Evolutionary conservation across 1,140 invertebrate genomes (phyloP).

Genomic region (Bombyx mori): DNA sequence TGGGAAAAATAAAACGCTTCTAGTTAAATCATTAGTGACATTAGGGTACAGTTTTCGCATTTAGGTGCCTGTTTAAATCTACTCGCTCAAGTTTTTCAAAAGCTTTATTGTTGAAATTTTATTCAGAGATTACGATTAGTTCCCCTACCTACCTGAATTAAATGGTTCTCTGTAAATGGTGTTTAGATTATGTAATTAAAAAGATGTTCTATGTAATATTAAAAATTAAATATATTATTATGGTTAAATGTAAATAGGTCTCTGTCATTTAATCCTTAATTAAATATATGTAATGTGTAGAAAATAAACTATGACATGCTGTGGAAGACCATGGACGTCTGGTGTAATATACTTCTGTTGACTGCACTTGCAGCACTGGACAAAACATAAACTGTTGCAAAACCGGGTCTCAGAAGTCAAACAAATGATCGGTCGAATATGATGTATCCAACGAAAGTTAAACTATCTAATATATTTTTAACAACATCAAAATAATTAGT

Average conservation of each 20-base stretch:
- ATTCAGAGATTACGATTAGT: slow-evolving; percentile 60
- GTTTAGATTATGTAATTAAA: slow-evolving; percentile 47
- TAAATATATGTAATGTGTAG: too few relatives aligned
- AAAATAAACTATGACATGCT: too few relatives aligned
- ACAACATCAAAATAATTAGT: too few relatives aligned
- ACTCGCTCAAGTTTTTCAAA: slow-evolving; percentile 60
- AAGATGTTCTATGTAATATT: slow-evolving; percentile 56
- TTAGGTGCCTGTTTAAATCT: slow-evolving; percentile 54
- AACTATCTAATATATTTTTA: too few relatives aligned
- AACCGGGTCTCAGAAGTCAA: too few relatives aligned
- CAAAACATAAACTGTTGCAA: too few relatives aligned
- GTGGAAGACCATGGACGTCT: too few relatives aligned
- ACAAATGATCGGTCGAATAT: too few relatives aligned
- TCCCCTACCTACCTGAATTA: slow-evolving; percentile 43
- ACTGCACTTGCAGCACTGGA: too few relatives aligned
- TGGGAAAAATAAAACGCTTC: slow-evolving; percentile 68
- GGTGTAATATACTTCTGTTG: too few relatives aligned
- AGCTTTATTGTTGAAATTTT: slow-evolving; percentile 65
- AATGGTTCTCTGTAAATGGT: slow-evolving; percentile 34
- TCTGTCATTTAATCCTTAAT: background rate
- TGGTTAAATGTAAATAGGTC: too few relatives aligned
- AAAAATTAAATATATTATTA: background rate
- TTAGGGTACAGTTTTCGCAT: slow-evolving; percentile 46
- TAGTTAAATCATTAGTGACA: slow-evolving; percentile 56
- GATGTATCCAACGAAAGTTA: too few relatives aligned